Conservation (phyloP, 2,888 invertebrate genomes). For the Mythimna lalbum region DNA sequence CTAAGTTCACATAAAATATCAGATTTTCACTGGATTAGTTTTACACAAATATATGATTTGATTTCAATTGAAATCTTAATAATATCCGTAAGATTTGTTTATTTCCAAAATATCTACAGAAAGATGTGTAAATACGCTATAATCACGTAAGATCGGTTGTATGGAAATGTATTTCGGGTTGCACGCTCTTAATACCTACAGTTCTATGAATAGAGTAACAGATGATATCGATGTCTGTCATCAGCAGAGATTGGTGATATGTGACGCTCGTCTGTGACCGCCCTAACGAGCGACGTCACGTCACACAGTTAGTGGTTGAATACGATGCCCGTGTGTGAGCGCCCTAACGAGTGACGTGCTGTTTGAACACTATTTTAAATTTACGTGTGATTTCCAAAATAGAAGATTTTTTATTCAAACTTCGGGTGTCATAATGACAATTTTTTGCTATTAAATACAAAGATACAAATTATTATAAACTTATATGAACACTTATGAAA, state of each 20-base stretch:
- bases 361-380: background rate
- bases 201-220: background rate
- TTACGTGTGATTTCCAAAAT: background rate
- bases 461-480: too few species aligned
- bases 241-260: conserved; percentile 22
- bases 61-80: too few species aligned
- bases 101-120: too few species aligned
- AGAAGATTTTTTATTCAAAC: background rate
- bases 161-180: too few species aligned
- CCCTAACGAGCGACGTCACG: conserved; percentile 17
- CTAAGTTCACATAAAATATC: too few species aligned
- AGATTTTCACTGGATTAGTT: too few species aligned
- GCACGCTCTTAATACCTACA: background rate
- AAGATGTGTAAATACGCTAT: too few species aligned
- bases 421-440: background rate
- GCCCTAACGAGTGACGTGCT: conserved; percentile 16
- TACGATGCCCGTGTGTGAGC: background rate
- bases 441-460: background rate
- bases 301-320: background rate
- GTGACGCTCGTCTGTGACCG: conserved; percentile 2
- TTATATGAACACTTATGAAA: too few species aligned
- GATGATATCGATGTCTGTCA: conserved; percentile 18
- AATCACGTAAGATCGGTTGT: too few species aligned
- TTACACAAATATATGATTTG: too few species aligned
- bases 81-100: too few species aligned